A percentile compares a stretch with the other conserved stretches of the same genome.
phyloP scores from a whole-genome alignment of 2,113 vertebrate species.

The Pongo pygmaeus region DNA sequence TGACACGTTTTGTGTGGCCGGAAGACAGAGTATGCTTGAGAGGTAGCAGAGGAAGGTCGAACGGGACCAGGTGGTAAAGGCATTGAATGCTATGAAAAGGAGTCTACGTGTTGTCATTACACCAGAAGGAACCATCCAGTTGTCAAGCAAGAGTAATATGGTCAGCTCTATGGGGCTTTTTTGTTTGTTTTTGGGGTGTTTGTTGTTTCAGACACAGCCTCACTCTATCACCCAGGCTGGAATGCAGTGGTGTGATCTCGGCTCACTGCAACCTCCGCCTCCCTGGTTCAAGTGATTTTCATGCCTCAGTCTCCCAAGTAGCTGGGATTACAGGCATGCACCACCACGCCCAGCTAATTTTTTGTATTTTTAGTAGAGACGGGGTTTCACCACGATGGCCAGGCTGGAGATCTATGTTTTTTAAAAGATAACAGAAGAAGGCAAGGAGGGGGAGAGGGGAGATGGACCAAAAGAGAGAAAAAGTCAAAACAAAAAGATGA shows the following conservation, averaged over 20 bases:
- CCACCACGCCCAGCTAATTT: no score
- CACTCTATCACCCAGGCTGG: no score
- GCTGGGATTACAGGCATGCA: no score
- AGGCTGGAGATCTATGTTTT: neutral
- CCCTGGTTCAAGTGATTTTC: no score
- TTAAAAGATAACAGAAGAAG: neutral
- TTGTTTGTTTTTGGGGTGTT: no score
- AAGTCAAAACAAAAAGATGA: neutral
- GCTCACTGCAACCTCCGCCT: no score
- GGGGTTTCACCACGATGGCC: no score
- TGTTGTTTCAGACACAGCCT: no score
- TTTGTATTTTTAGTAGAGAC: no score
- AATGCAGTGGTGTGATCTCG: no score
- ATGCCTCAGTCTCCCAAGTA: no score
- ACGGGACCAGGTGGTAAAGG: neutral
- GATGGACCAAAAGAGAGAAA: neutral
- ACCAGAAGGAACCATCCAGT: neutral
- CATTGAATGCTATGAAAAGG: neutral
- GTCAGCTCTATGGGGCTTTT: neutral
- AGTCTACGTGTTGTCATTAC: rapidly evolving
- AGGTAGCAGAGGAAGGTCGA: neutral
- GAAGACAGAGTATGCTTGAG: neutral
- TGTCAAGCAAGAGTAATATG: neutral
- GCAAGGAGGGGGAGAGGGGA: neutral
- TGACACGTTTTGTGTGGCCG: neutral